phyloP scores from a whole-genome alignment of 2,113 vertebrate genomes.

The Eira barbara region DNA sequence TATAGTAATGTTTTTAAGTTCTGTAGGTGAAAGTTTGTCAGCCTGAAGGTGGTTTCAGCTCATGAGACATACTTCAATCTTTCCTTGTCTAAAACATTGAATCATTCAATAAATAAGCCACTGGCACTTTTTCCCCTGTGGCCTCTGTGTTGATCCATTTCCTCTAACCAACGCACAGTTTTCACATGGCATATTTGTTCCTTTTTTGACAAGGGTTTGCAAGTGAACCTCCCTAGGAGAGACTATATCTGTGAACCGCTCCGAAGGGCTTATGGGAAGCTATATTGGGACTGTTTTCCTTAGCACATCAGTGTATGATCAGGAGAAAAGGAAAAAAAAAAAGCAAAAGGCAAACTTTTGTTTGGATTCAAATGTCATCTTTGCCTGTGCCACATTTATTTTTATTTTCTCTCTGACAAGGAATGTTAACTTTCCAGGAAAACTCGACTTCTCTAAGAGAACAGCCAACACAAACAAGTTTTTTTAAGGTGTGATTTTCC shows the following conservation, averaged over 20 bases:
- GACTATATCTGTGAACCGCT: background rate
- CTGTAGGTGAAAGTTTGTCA: background rate
- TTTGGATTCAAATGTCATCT: conserved; percentile 75
- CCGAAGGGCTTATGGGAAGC: conserved; percentile 34
- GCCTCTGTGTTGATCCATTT: background rate
- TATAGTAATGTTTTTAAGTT: background rate
- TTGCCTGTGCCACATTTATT: conserved; percentile 66
- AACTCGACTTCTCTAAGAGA: conserved; percentile 60
- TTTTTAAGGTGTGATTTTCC: conserved; percentile 73
- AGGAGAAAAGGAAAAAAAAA: background rate
- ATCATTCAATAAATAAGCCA: conserved; percentile 5
- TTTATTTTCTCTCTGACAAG: conserved; percentile 73
- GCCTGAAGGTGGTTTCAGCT: conserved; percentile 22
- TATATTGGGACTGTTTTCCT: conserved; percentile 67
- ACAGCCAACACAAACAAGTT: conserved; percentile 71
- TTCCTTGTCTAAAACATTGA: conserved; percentile 10
- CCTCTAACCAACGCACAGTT: background rate
- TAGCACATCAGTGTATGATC: conserved; percentile 51
- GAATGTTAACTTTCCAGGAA: conserved; percentile 75
- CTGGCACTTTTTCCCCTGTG: background rate
- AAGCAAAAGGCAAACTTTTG: conserved; percentile 75
- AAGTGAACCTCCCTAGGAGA: background rate
- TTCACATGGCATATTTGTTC: conserved; percentile 37
- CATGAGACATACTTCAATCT: background rate
- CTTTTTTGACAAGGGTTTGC: conserved; percentile 39